Evolutionary conservation across 2,888 invertebrate genomes (phyloP), one percentile per base, ranked within the genome.

Genomic region (Apamea crenata): DNA sequence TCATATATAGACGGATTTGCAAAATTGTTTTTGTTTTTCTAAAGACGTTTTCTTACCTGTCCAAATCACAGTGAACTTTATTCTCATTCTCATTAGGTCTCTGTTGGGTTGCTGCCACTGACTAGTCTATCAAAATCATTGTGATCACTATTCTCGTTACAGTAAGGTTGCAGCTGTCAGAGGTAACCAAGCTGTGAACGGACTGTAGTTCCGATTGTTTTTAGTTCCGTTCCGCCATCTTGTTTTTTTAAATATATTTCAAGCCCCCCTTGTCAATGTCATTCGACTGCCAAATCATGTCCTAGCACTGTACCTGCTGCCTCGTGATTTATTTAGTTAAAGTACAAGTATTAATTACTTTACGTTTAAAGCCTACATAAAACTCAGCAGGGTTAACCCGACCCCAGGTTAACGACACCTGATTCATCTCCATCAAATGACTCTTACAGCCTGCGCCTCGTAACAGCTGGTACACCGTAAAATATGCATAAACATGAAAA

Each of bases 361-460:
- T 56, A 67, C 32, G 44, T 71, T 82, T 68, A 53, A n/a, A 29
- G 50, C 63, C 32, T 44, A 53, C 68, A 61, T 72, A 66, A 68
- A 81, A 82, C 71, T 65, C 40, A 32, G 21, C 21, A 47, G 36
- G 29, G 61, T 50, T 32, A 72, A 63, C 65, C 61, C 59, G 50
- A 29, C 61, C 65, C 32, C 66, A 63, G 72, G 61, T 77, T 74
- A 74, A 72, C 65, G 65, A 56, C 66, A 56, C 40, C 68, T 79
- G 71, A 72, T 82, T 70, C 74, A 36, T 63, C 79, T 77, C 71
- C 76, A 85, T 79, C 74, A 77, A 85, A 74, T n/a, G 71, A 66
- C 76, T 53, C 21, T 69, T 53, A 29, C 63, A 47, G 66, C 68
- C 65, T 21, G 47, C 21, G 73, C 44, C 14, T 12, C 21, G 18